Evolutionary conservation across 2,113 vertebrate genomes (phyloP), one percentile per base, ranked within the genome.

Genomic region (Mustelus asterias): DNA sequence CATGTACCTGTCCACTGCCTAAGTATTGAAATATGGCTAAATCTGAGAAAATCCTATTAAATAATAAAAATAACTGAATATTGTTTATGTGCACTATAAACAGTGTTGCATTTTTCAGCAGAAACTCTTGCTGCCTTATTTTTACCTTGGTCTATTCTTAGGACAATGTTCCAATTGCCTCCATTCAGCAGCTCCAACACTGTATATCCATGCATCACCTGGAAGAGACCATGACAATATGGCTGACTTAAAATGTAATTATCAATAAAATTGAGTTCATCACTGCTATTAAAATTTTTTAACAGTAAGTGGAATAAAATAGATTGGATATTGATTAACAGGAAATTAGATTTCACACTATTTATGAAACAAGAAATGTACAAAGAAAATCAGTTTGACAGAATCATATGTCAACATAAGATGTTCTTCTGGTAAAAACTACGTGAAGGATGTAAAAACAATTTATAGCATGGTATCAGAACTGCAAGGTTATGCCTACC

Each of bases 141-240:
- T 96, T 69, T 98, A 99, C 99, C 99, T 98, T 85, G 99, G 98
- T 96, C 98, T 98, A 96, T 98, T 98, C 97, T 98, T 98, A 95
- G 98, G 98, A 65, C 98, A 98, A 96, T 99, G 98, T 76, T 98
- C 97, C 26, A 98, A 96, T 95, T 99, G 98, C 96, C 97, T 98
- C 99, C 99, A 99, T 96, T 97, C 98, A 69, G 98, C 98, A 88
- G 98, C 98, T 96, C 97, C 96, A 60, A 98, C 92, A 96, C 97
- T 98, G 97, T 99, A 97, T 97, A 98, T 97, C 99, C 99, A 99
- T 3, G 98, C 98, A 95, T 99, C 99, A 97, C 98, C 99, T 98
- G 9, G 41, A 72, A 0, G 0, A 96, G 9, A 96, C 26, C 5
- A 54, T 22, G 22, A 33, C 37, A 72, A 72, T 13, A 95, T 37